These are phyloP conservation scores for Spheniscus mendiculus DNA, from an alignment of 2,113 vertebrate genomes.

Conservation along the genomic window DNA sequence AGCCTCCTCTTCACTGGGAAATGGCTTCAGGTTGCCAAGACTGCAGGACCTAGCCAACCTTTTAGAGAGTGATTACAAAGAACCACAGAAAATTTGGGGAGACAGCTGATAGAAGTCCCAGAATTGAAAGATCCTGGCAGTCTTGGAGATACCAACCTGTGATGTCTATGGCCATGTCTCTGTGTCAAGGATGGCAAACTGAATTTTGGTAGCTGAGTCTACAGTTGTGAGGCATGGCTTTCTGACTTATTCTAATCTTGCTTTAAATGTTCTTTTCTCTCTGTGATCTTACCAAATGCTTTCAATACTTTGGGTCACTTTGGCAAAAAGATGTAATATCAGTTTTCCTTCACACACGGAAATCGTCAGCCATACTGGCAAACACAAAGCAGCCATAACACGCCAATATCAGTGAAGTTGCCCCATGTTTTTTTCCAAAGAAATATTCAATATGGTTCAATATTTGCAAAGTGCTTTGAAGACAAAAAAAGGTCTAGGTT, in stretches of 20 bases:
- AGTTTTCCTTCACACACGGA: background rate
- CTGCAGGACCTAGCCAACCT: background rate
- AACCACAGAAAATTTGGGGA: background rate
- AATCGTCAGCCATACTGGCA: background rate
- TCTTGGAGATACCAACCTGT: background rate
- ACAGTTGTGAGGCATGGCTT: fast-evolving
- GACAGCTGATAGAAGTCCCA: background rate
- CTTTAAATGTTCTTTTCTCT: background rate
- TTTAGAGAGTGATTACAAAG: background rate
- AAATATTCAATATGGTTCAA: background rate
- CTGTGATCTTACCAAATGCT: background rate
- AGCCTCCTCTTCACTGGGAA: background rate
- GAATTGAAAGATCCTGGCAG: background rate
- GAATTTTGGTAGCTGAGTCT: background rate
- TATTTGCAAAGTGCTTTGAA: background rate
- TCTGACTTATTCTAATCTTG: background rate
- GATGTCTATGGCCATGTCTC: background rate
- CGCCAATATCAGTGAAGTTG: background rate
- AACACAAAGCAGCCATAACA: background rate
- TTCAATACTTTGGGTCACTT: background rate
- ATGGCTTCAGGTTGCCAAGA: background rate
- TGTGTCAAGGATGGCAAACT: background rate
- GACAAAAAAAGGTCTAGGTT: background rate
- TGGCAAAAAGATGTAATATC: background rate
- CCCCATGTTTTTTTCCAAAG: background rate